Base-by-base conservation (phyloP, 1,140 invertebrate species). In the Venturia canescens region DNA sequence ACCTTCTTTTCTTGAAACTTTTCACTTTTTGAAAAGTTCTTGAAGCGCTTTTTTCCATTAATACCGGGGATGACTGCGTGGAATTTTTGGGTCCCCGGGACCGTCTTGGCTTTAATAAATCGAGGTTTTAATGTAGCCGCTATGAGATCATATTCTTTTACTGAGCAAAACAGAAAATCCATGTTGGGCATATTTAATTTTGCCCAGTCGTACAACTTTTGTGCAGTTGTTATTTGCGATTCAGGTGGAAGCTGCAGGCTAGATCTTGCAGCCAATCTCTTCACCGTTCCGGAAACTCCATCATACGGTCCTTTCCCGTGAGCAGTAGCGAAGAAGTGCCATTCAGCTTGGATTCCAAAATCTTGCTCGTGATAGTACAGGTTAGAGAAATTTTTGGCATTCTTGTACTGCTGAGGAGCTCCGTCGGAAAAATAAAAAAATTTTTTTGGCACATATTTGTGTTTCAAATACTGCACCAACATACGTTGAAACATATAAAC, bases 291-390 rank as follows among this genome's bases (percentile, higher is more conserved):
- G n/a, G n/a, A n/a, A n/a, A n/a, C n/a, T n/a, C n/a, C n/a, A n/a
- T n/a, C n/a, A n/a, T 18, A 82, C 9, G 38, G 29, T 27, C 76
- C 78, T 83, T 85, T 86, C 48, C 88, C 86, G 79, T 87, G 88
- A 16, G 71, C 38, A 29, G n/a, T n/a, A n/a, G n/a, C n/a, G n/a
- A n/a, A n/a, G n/a, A n/a, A n/a, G n/a, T n/a, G n/a, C n/a, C n/a
- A n/a, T n/a, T n/a, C n/a, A n/a, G n/a, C n/a, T n/a, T n/a, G n/a
- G n/a, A n/a, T n/a, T n/a, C 67, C n/a, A 80, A 84, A 81, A 75
- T 81, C 83, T n/a, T 72, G 2, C 38, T 48, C 31, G 67, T 69
- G 70, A 72, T 48, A 27, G 1, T 75, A 78, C 63, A 86, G 44
- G 38, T 44, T 44, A 44, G 6, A 44, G 38, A 7, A 44, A 44